phyloP scores from a whole-genome alignment of 2,888 invertebrate genomes.

The Mamestra brassicae region DNA sequence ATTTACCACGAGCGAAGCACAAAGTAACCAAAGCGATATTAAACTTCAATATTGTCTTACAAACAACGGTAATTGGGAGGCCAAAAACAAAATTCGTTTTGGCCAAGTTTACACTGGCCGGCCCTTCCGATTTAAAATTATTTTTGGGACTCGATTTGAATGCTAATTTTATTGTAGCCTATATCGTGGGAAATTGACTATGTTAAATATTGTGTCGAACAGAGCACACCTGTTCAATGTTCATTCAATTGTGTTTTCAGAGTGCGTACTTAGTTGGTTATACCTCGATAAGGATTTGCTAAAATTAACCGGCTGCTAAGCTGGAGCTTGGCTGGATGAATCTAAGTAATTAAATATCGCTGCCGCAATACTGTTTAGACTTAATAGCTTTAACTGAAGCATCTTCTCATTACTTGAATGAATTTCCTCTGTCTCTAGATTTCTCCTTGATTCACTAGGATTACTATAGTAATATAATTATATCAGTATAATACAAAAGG shows the following conservation, averaged over 20 bases:
- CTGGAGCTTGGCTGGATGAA: constrained; percentile 11
- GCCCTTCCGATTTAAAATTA: constrained; percentile 73
- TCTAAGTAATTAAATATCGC: constrained; percentile 41
- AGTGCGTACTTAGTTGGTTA: constrained; percentile 15
- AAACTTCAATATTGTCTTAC: constrained; percentile 79
- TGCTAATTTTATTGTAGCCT: constrained; percentile 80
- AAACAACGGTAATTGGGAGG: constrained; percentile 80
- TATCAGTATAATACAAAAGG: constrained; percentile 27
- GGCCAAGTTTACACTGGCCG: constrained; percentile 71
- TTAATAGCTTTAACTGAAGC: constrained; percentile 33
- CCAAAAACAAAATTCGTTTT: constrained; percentile 73
- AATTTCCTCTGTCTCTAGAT: constrained; percentile 42
- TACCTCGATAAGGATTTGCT: constrained; percentile 5
- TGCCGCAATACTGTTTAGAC: constrained; percentile 34
- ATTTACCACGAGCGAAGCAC: constrained; percentile 48
- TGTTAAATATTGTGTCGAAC: constrained; percentile 66
- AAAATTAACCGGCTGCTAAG: neutral
- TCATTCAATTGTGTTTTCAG: constrained; percentile 50
- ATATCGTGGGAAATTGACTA: constrained; percentile 73
- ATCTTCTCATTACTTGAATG: constrained; percentile 50
- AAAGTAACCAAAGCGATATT: constrained; percentile 74
- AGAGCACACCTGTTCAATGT: constrained; percentile 61
- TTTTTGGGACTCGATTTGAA: constrained; percentile 78
- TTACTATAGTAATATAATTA: constrained; percentile 44
- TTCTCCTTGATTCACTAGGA: constrained; percentile 31